Evolutionary conservation across 2,888 invertebrate species (phyloP).

Genomic region (Lithophane ornitopus): DNA sequence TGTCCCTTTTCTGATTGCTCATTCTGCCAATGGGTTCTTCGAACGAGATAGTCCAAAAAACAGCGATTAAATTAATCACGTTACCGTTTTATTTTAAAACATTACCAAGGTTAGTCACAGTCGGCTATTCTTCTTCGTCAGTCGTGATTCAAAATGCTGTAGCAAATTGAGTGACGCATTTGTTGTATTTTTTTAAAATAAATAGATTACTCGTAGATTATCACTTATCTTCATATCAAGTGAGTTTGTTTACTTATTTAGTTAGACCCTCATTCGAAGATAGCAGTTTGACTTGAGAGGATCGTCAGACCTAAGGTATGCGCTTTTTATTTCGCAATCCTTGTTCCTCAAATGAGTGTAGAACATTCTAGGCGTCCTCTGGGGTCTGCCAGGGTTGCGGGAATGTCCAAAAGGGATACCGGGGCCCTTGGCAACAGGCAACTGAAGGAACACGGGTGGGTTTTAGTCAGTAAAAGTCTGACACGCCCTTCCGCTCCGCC

Average conservation of each 20-base stretch:
- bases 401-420: too few species aligned
- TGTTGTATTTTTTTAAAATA: conserved; percentile 33
- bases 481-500: too few species aligned
- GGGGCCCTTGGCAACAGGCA: too few species aligned
- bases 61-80: conserved; percentile 39
- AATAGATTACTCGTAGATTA: conserved; percentile 35
- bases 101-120: conserved; percentile 63
- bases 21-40: conserved; percentile 8
- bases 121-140: conserved; percentile 36
- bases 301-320: background rate
- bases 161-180: conserved; percentile 48
- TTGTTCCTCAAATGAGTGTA: background rate
- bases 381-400: too few species aligned
- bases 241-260: conserved; percentile 8
- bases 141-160: conserved; percentile 59
- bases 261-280: background rate
- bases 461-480: too few species aligned
- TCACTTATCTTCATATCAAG: conserved; percentile 15
- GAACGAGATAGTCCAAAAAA: conserved; percentile 22
- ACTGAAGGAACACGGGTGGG: too few species aligned
- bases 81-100: conserved; percentile 52
- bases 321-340: background rate
- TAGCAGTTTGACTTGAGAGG: background rate
- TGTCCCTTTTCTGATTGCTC: background rate
- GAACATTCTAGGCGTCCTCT: background rate